phyloP scores from a whole-genome alignment of 2,888 invertebrate genomes.

The Plebejus melissa region DNA sequence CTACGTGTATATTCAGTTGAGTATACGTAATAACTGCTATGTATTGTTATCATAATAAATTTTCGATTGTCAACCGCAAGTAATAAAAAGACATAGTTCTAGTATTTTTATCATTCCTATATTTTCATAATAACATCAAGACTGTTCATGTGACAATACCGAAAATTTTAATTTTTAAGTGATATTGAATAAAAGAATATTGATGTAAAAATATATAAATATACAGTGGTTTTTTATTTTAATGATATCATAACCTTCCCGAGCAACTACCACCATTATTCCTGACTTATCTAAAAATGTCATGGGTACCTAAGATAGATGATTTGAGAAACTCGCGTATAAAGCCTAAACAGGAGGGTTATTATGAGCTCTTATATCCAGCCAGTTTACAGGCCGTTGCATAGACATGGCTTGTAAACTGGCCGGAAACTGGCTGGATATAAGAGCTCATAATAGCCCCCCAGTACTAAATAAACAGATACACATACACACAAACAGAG shows the following conservation, averaged over 20 bases:
- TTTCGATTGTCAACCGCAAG: constrained; percentile 10
- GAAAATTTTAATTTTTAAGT: constrained; percentile 42
- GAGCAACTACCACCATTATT: neutral
- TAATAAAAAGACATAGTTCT: constrained; percentile 14
- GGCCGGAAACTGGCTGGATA: no score
- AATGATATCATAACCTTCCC: neutral
- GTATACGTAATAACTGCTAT: constrained; percentile 3
- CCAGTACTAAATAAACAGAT: no score
- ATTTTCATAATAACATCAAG: constrained; percentile 43
- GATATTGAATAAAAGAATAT: constrained; percentile 40
- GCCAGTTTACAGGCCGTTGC: no score
- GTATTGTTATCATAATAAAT: constrained; percentile 15
- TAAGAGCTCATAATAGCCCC: no score
- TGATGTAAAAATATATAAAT: constrained; percentile 31
- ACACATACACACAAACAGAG: no score
- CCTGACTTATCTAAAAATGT: no score
- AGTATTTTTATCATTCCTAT: constrained; percentile 23
- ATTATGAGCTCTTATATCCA: no score
- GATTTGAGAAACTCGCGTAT: no score
- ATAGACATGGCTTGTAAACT: no score
- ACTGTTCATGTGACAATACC: constrained; percentile 51
- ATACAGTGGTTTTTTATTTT: neutral
- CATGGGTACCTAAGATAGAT: no score
- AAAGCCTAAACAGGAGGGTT: no score
- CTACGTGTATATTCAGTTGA: neutral